Evolutionary conservation across 1,140 invertebrate genomes (phyloP), one percentile per base, ranked within the genome.

Genomic region (Eupeodes corollae): DNA sequence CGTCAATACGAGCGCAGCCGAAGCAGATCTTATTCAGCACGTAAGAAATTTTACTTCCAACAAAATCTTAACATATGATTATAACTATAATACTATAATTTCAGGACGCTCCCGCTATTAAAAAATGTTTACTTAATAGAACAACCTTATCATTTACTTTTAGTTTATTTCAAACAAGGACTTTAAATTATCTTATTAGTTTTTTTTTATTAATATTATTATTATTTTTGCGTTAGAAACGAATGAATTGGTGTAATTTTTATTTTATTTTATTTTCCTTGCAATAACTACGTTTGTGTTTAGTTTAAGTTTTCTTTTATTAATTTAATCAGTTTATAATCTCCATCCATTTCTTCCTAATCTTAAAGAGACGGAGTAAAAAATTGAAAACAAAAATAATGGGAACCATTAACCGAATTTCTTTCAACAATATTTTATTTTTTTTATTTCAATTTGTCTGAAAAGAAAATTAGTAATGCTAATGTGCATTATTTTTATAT

Each of bases 21-120:
- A 55, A 88, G 86, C 54, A 79, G 86, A 52, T 89, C 87, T 55
- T 90, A 88, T 71, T 86, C 85, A 52, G 88, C 88, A 68, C 84
- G 88, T 89, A 79, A 82, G 41, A 14, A 46, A 13, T 49, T 18
- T 6, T 1, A 14, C 14, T 14, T 38, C 40, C 11, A 32, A 39
- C 35, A 35, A 31, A 48, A 30, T 6, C 26, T 41, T 9, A 47
- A 26, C 9, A 39, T 10, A 33, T 32, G 30, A 41, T 45, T 35
- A 16, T 42, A 39, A 15, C 12, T 47, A n/a, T 42, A 19, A 13
- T 21, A 41, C 35, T 47, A 37, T 33, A 6, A 39, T 52, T 52
- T 11, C 34, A 52, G 51, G 48, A 19, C 51, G 48, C 31, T 39
- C 35, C 13, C 51, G 51, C 41, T 52, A 49, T 21, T 41, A 42